Percentiles rank a stretch among this genome's conserved stretches.
phyloP scores from a whole-genome alignment of 1,140 invertebrate species.

The Arion vulgaris region DNA sequence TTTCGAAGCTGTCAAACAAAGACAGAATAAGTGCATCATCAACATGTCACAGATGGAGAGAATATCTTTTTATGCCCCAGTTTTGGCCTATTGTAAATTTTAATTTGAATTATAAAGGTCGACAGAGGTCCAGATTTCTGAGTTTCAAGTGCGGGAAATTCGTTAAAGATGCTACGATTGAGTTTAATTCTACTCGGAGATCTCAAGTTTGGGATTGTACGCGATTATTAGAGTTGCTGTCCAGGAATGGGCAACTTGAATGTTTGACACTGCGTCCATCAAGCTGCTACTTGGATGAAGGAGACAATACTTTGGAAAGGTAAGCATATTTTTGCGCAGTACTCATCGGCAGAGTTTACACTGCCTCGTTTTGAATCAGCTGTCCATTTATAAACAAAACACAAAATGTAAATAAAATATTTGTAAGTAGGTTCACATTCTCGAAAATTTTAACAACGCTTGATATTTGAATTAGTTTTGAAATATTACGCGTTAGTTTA shows the following conservation, averaged over 20 bases:
- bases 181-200: constrained; percentile 72
- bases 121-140: constrained; percentile 71
- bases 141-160: constrained; percentile 72
- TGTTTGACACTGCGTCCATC: constrained; percentile 68
- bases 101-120: constrained; percentile 68
- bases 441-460: no score
- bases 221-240: constrained; percentile 61
- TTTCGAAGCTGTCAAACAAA: constrained; percentile 76
- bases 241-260: constrained; percentile 69
- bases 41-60: constrained; percentile 78
- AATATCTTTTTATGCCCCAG: constrained; percentile 77
- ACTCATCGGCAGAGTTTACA: constrained; percentile 25
- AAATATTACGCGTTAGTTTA: no score
- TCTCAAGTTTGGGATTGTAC: constrained; percentile 68
- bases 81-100: constrained; percentile 76
- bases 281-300: constrained; percentile 67
- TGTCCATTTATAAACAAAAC: constrained; percentile 20
- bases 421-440: not conserved
- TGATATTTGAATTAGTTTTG: no score
- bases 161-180: constrained; percentile 70
- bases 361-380: constrained; percentile 43
- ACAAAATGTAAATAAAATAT: not conserved
- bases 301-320: constrained; percentile 54
- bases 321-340: constrained; percentile 41
- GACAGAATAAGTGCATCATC: constrained; percentile 77